Evolutionary conservation across 2,888 invertebrate genomes (phyloP), one percentile per base, ranked within the genome.

Genomic region (Biston betularia): DNA sequence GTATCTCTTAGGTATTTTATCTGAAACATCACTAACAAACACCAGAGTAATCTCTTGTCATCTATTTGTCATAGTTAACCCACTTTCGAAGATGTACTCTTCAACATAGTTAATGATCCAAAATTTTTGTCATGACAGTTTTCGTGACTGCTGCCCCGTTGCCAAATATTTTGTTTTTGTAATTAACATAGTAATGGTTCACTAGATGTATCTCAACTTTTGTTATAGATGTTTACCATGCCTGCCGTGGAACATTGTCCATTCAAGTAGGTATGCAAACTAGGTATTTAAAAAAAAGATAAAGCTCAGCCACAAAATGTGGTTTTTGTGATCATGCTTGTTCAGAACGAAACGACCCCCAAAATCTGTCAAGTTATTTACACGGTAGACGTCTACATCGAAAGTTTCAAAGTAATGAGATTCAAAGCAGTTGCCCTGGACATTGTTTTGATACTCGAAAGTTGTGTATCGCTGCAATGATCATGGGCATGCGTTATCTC

Each of bases 41-140:
- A 75, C 76, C 70, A 70, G 70, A 79, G 79, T 72, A 77, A 79
- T 78, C 74, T 70, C 71, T 74, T 79, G 76, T 81, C 79, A 72
- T 79, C 82, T 81, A 86, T 87, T 86, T 83, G 81, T 87, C 85
- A 83, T 83, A 79, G 83, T 80, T 84, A 81, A 82, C 87, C 88
- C 70, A 86, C 82, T 84, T 88, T 82, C 77, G 68, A 76, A 71
- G 73, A 69, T 77, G 77, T 81, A 73, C 77, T 63, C 57, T 63
- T 59, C 75, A 81, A 77, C 80, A 79, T 82, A 80, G 77, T 77
- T 86, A 87, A 88, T 87, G 84, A 81, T 84, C 75, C 71, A 65
- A 75, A 76, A 80, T 81, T 72, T 76, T 76, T 76, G 76, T 75
- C 79, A 76, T 79, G 80, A 79, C 79, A 80, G 74, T 80, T 78